Conservation (phyloP, 2,888 invertebrate genomes). For the Ophion slaviceki region DNA sequence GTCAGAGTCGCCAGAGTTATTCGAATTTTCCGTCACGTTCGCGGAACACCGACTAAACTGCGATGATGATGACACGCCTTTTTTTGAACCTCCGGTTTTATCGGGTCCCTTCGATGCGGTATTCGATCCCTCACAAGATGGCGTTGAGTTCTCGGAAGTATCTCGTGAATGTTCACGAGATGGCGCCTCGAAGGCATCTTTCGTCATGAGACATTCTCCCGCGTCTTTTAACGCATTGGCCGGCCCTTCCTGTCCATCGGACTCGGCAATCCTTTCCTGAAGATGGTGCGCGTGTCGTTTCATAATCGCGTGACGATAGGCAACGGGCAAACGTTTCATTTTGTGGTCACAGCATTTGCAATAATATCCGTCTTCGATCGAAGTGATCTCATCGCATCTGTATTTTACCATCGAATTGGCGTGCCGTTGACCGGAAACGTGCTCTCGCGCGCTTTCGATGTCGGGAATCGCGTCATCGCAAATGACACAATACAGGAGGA, state of each 20-base stretch:
- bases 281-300: background rate
- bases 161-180: background rate
- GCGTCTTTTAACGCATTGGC: too few species aligned
- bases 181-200: background rate
- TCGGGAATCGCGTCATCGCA: too few species aligned
- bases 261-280: background rate
- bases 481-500: too few species aligned
- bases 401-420: background rate
- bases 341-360: background rate
- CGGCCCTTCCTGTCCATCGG: background rate
- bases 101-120: too few species aligned
- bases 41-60: background rate
- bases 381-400: constrained; percentile 5
- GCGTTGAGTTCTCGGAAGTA: background rate
- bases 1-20: background rate
- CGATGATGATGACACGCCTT: too few species aligned
- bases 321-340: background rate
- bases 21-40: too few species aligned
- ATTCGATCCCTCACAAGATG: background rate
- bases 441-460: background rate
- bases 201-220: too few species aligned
- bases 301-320: background rate
- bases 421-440: constrained; percentile 4
- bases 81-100: too few species aligned
- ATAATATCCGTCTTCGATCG: background rate